Base-by-base conservation (phyloP, 2,113 vertebrate genomes). In the Rallus limicola region DNA sequence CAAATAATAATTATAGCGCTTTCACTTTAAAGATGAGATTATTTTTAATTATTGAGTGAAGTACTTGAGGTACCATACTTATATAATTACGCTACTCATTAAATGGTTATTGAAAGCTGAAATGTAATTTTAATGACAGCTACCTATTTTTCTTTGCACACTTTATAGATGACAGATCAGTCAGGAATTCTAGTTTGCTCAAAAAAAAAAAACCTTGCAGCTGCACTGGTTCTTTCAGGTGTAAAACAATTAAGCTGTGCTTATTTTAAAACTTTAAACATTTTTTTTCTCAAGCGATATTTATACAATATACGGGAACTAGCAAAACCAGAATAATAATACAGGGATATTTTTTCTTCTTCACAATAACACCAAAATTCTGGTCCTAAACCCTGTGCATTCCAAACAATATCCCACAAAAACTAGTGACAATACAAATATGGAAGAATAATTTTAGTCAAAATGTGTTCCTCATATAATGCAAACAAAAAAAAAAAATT, bases 21-120 rank as follows among this genome's bases (percentile, higher is more conserved):
- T 98, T 98, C 96, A 97, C 97, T 98, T 97, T 97, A 97, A 97
- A 98, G 97, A 97, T 95, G 94, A 98, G 97, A 98, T 98, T 97
- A 98, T 98, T 98, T 98, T 98, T 97, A 98, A 98, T 98, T 98
- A 98, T 97, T 98, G 96, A 98, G 97, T 97, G 95, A 82, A 97
- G 97, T 97, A 97, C 93, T 98, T 97, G 96, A 97, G 96, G 96
- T 97, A 98, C 93, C 95, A 97, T 97, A 97, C 97, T 98, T 97
- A 97, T 88, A 97, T 98, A 98, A 97, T 98, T 97, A 98, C 34
- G 94, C 93, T 97, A 97, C 97, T 97, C 97, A 98, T 98, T 98
- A 98, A 98, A 98, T 95, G 95, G 96, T 97, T 98, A 97, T 94
- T 97, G 97, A 98, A 98, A 97, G 97, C 95, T 96, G 91, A 98